Evolutionary conservation across 2,113 vertebrate species (phyloP), one percentile per base, ranked within the genome.

Genomic region (Diglossa brunneiventris): DNA sequence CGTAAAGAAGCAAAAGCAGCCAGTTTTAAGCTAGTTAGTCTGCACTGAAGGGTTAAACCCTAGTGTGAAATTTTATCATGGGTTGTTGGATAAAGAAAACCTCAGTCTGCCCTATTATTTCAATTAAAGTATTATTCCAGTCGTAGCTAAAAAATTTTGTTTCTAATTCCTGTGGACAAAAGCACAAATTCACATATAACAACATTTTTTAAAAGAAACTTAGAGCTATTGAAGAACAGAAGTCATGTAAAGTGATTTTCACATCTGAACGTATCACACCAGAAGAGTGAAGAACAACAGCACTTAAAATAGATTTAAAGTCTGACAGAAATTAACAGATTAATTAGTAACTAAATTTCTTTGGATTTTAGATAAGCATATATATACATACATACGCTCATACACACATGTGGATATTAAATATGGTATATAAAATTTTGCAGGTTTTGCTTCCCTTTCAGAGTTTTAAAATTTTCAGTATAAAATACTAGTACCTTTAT

Each of bases 271-370:
- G 52, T 83, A 94, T 9, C 78, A 94, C 66, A 97, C 41, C 56
- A 95, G 82, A 95, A 95, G 63, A 96, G 90, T 95, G 95, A 97
- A 96, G 85, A 94, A 88, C 84, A 94, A 94, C 92, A 91, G 77
- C 84, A 95, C 66, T 95, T 97, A 73, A 84, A 92, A 82, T 76
- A 91, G 46, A 74, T 80, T 80, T 80, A 6, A 81, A 93, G 67
- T 85, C 68, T 86, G 83, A 95, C 56, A 75, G 83, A 67, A 96
- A 70, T 86, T 75, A 93, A 82, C 70, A 70, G 69, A 73, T 74
- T 66, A 66, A 83, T 82, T 82, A 90, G 53, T 56, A 87, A 87
- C 39, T 83, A 44, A 75, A 52, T 89, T 88, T 90, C 17, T 83
- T 90, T 83, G 39, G 47, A 68, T 93, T 95, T 94, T 89, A 83